phyloP scores from a whole-genome alignment of 1,140 invertebrate species.

The Mya arenaria region DNA sequence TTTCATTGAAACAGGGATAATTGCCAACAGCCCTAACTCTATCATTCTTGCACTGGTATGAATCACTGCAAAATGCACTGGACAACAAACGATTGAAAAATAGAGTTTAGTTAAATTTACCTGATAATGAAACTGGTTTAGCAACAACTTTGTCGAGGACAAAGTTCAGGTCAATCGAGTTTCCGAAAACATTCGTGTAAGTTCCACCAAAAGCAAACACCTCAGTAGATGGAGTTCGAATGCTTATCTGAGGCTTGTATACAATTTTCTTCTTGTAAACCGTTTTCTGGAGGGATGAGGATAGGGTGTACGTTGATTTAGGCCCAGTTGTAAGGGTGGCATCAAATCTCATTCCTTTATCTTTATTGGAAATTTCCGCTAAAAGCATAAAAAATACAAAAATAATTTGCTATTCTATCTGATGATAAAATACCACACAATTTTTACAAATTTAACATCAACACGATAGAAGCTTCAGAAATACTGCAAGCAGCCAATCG shows the following conservation, averaged over 20 bases:
- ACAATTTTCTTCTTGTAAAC: constrained; percentile 49
- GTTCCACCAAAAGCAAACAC: constrained; percentile 56
- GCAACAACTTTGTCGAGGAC: constrained; percentile 33
- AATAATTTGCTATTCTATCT: too few relatives aligned
- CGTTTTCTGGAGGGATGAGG: constrained; percentile 54
- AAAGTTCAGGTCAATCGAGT: constrained; percentile 12
- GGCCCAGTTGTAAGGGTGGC: constrained; percentile 49
- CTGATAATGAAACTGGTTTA: constrained; percentile 10
- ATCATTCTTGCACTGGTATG: too few relatives aligned
- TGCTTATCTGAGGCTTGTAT: constrained; percentile 51
- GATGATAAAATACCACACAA: too few relatives aligned
- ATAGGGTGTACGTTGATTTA: constrained; percentile 49
- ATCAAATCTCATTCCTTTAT: constrained; percentile 25
- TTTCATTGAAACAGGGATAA: too few relatives aligned
- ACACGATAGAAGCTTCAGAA: too few relatives aligned
- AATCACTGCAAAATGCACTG: too few relatives aligned
- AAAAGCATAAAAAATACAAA: constrained; percentile 2
- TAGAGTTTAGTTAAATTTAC: neutral
- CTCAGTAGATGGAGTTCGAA: constrained; percentile 50
- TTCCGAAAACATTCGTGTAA: constrained; percentile 37
- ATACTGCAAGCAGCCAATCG: too few relatives aligned
- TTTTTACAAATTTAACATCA: too few relatives aligned
- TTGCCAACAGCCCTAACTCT: too few relatives aligned
- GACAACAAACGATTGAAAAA: neutral
- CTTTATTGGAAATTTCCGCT: constrained; percentile 48